Conservation (phyloP, 2,797 vertebrate genomes). For the Sciurus vulgaris region DNA sequence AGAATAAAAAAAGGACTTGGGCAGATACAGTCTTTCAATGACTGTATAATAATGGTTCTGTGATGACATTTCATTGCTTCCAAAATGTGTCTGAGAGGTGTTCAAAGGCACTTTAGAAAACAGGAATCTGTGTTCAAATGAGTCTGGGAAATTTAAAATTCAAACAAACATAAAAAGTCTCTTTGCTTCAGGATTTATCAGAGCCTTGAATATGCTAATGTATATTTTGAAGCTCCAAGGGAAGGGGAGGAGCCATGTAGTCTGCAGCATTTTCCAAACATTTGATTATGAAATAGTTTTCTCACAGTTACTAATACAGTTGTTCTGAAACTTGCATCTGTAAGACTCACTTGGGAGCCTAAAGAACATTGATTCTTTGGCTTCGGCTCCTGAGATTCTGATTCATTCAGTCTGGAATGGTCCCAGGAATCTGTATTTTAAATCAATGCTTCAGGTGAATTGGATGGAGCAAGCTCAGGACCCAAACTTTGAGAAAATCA, state of each 20-base stretch:
- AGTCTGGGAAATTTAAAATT: neutral
- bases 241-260: accelerated
- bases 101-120: neutral
- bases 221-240: neutral
- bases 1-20: neutral
- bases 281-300: neutral
- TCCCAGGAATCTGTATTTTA: neutral
- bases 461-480: neutral
- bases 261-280: neutral
- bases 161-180: neutral
- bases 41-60: neutral
- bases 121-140: neutral
- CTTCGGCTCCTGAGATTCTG: neutral
- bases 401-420: neutral
- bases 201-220: neutral
- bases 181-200: neutral
- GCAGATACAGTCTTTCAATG: too few relatives aligned
- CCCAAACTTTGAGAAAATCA: neutral
- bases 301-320: neutral
- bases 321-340: neutral
- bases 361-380: neutral
- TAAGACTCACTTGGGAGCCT: neutral
- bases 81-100: neutral
- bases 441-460: neutral
- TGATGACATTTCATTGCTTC: neutral